Conservation (phyloP, 2,113 vertebrate species). For the Bombycilla garrulus region DNA sequence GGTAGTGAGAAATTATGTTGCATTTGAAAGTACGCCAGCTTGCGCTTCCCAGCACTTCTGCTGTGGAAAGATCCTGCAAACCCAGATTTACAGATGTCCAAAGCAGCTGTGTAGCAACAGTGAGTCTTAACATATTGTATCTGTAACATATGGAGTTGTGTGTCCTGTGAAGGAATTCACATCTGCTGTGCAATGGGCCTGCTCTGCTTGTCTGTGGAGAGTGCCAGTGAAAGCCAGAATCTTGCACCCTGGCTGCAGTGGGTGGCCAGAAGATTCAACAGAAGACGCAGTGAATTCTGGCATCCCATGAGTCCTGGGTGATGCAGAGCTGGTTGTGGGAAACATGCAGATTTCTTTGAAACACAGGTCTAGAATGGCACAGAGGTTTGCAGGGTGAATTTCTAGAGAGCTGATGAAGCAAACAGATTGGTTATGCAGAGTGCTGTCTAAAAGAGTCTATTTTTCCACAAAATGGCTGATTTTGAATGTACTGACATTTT, state of each 20-base stretch:
- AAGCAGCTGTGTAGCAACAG: neutral
- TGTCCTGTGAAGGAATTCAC: neutral
- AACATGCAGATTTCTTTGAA: neutral
- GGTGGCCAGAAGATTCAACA: neutral
- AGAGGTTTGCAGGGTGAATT: neutral
- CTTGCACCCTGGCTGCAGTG: neutral
- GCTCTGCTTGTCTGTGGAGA: neutral
- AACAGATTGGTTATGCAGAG: neutral
- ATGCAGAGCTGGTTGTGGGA: neutral
- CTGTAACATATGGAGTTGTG: neutral
- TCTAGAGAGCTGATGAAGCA: neutral
- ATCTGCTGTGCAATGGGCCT: neutral
- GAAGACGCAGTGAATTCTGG: neutral
- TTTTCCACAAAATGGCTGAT: neutral
- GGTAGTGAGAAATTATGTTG: neutral
- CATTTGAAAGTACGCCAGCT: neutral
- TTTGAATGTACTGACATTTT: neutral
- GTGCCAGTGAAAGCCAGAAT: neutral
- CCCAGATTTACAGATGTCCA: neutral
- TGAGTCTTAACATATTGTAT: neutral
- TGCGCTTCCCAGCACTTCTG: neutral
- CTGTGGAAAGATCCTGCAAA: neutral
- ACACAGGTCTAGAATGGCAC: neutral
- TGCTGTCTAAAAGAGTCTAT: neutral
- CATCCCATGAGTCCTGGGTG: rapidly evolving